Evolutionary conservation across 2,888 invertebrate genomes (phyloP).

Genomic region (Drosophila paranaensis): DNA sequence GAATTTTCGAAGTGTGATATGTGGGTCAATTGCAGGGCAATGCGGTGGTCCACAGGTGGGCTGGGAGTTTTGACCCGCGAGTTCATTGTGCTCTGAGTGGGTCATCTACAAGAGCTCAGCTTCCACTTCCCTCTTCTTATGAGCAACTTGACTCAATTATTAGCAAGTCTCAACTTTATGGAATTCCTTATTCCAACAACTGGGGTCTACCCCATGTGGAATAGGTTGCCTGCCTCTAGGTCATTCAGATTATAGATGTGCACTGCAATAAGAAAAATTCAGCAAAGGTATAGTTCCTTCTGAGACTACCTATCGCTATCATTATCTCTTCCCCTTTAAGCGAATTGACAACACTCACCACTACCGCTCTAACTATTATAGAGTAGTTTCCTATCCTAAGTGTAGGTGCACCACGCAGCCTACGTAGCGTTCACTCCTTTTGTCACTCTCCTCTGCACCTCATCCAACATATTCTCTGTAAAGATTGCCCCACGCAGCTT

Average conservation of each 20-base stretch:
- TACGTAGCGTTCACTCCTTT: background rate
- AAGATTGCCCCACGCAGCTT: slow-evolving; percentile 10
- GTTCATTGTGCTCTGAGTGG: background rate
- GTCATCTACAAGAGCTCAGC: background rate
- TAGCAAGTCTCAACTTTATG: too few relatives aligned
- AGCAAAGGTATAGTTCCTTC: background rate
- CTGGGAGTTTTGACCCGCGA: background rate
- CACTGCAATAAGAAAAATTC: background rate
- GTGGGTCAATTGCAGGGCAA: background rate
- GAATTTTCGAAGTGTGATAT: background rate
- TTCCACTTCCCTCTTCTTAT: background rate
- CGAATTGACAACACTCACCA: too few relatives aligned
- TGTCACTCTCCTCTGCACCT: background rate
- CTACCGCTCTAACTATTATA: background rate
- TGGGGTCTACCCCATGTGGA: background rate
- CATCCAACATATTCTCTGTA: background rate
- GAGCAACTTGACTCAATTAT: background rate
- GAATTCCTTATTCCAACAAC: background rate
- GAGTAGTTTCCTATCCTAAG: background rate
- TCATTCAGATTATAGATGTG: background rate
- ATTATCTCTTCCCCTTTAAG: too few relatives aligned
- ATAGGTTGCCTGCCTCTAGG: background rate
- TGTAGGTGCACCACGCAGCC: too few relatives aligned
- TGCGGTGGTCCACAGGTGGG: background rate
- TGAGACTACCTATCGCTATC: too few relatives aligned